These are phyloP conservation scores for Cryptophagus acutangulus DNA, from an alignment of 2,888 invertebrate genomes.

Conservation along the genomic window DNA sequence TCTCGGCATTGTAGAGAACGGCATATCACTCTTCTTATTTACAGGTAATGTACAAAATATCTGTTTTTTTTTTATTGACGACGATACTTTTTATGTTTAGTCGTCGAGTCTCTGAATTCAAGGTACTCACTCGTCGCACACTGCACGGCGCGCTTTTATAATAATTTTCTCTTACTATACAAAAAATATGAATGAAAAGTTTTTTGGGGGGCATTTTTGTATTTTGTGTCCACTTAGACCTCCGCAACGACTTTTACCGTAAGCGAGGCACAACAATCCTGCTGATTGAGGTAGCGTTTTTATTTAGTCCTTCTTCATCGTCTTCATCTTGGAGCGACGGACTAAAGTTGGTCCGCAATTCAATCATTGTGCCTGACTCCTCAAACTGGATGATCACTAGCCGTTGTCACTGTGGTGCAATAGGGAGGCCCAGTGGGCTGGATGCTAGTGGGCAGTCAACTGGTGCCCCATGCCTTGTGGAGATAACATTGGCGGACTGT, in stretches of 20 bases:
- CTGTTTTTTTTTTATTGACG: too few species aligned
- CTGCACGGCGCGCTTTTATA: conserved; percentile 21
- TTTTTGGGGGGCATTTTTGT: conserved; percentile 11
- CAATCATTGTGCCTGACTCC: too few species aligned
- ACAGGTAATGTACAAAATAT: conserved; percentile 39
- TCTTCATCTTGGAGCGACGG: neutral
- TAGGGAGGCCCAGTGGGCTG: conserved; percentile 72
- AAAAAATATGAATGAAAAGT: too few species aligned
- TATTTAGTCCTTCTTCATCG: neutral
- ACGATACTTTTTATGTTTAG: too few species aligned
- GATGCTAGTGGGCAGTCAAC: conserved; percentile 77
- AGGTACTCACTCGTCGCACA: conserved; percentile 27
- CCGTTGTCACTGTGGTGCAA: conserved; percentile 49
- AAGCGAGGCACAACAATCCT: conserved; percentile 17
- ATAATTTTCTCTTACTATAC: too few species aligned
- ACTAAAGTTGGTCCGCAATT: neutral
- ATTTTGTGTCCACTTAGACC: conserved; percentile 41
- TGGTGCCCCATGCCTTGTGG: conserved; percentile 77
- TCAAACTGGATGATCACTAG: conserved; percentile 35
- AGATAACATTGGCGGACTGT: conserved; percentile 76
- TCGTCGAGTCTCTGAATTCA: too few species aligned
- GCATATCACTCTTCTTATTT: conserved; percentile 45
- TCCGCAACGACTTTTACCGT: conserved; percentile 35
- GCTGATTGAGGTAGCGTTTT: conserved; percentile 38
- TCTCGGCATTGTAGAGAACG: conserved; percentile 29